Evolutionary conservation across 2,888 invertebrate species (phyloP).

Genomic region (Hydraecia micacea): DNA sequence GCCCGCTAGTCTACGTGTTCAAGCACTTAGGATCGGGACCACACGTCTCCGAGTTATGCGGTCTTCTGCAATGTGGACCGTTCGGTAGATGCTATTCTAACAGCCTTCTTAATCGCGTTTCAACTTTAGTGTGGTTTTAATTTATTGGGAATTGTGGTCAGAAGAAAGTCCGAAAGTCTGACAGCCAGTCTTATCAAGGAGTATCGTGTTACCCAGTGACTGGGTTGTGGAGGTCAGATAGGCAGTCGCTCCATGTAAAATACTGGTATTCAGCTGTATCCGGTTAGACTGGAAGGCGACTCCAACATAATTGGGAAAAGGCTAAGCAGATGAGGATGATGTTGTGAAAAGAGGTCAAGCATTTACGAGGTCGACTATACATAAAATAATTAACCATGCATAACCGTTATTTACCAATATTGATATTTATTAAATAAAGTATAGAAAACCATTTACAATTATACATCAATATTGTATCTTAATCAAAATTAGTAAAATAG

Average conservation of each 20-base stretch:
- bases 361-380: conserved; percentile 8
- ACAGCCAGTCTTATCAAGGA: neutral
- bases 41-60: neutral
- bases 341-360: neutral
- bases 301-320: neutral
- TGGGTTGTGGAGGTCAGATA: neutral
- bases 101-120: neutral
- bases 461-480: neutral
- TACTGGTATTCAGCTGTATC: neutral
- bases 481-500: conserved; percentile 5
- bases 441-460: conserved; percentile 14
- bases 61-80: neutral
- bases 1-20: too few species aligned
- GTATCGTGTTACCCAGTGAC: neutral
- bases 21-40: neutral
- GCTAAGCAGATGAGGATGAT: neutral
- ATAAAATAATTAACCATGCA: neutral
- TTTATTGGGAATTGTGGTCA: neutral
- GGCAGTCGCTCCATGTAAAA: neutral
- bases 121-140: neutral
- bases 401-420: conserved; percentile 12
- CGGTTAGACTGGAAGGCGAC: too few species aligned
- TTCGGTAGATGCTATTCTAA: neutral
- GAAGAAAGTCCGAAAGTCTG: neutral
- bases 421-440: conserved; percentile 3